phyloP scores from a whole-genome alignment of 2,888 invertebrate species.

The Brenthis hecate region DNA sequence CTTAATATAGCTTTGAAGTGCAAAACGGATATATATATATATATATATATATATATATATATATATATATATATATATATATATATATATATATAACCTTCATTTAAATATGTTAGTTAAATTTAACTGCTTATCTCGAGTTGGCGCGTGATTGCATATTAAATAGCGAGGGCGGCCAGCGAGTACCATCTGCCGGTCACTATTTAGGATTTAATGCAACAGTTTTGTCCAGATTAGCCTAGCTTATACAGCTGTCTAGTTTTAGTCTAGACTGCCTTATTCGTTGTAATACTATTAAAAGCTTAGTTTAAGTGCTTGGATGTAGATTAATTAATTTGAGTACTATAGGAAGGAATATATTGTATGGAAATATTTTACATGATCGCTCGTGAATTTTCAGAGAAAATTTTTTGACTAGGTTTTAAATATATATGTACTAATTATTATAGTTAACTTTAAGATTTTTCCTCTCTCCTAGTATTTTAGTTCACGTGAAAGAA shows the following conservation, averaged over 20 bases:
- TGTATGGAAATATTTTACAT: not conserved
- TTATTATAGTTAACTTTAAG: too few relatives aligned
- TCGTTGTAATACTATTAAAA: constrained; percentile 5
- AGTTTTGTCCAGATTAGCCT: constrained; percentile 5
- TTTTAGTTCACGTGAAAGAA: too few relatives aligned
- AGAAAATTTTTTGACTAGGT: too few relatives aligned
- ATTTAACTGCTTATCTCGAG: not conserved
- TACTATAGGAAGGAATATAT: not conserved
- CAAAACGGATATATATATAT: too few relatives aligned
- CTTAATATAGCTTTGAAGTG: too few relatives aligned
- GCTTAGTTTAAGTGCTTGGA: not conserved
- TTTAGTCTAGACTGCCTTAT: constrained; percentile 8
- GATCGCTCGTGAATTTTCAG: not conserved
- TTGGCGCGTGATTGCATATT: constrained; percentile 18
- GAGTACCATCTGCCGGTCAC: constrained; percentile 12
- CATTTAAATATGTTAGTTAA: not conserved
- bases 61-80: too few relatives aligned
- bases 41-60: too few relatives aligned
- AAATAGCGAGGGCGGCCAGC: constrained; percentile 9
- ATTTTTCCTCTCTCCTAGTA: too few relatives aligned
- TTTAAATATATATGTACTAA: too few relatives aligned
- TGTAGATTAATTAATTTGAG: not conserved
- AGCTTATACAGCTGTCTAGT: constrained; percentile 2
- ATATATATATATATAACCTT: too few relatives aligned
- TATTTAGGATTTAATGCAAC: not conserved